phyloP scores from a whole-genome alignment of 2,888 invertebrate genomes.

The Criorhina ranunculi region DNA sequence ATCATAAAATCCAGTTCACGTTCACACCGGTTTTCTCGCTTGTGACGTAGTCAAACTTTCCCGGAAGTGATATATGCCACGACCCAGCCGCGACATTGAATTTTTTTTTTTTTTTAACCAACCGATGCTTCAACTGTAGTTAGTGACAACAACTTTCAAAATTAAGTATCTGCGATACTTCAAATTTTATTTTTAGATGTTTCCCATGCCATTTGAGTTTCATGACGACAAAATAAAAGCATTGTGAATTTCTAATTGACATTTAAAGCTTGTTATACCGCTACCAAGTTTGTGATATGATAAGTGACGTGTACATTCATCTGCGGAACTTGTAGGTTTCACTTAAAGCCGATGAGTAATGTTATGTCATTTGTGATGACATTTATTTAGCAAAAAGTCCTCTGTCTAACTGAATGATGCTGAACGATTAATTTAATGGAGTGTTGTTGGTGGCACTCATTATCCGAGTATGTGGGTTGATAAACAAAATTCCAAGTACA shows the following conservation, averaged over 20 bases:
- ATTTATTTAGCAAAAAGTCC: not conserved
- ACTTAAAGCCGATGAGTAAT: not conserved
- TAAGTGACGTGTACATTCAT: not conserved
- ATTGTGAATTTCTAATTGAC: not conserved
- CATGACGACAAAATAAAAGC: not conserved
- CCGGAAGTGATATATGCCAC: constrained; percentile 1
- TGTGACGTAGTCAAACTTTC: constrained; percentile 1
- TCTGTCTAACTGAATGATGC: not conserved
- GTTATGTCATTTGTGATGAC: not conserved
- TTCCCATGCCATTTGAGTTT: not conserved
- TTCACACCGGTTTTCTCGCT: not conserved
- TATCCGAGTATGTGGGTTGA: not conserved
- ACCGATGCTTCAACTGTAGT: not conserved
- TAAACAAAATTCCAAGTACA: not conserved
- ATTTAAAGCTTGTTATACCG: not conserved
- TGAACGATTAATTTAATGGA: constrained; percentile 5
- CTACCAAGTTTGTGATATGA: not conserved
- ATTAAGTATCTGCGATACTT: not conserved
- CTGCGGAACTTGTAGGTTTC: not conserved
- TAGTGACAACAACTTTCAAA: not conserved
- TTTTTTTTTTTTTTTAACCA: not conserved
- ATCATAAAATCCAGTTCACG: not conserved
- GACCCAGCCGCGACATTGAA: constrained; percentile 2
- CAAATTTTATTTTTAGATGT: constrained; percentile 1
- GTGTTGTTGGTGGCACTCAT: not conserved